These are phyloP conservation scores for Saccostrea echinata DNA, from an alignment of 1,140 invertebrate genomes.

Conservation along the genomic window DNA sequence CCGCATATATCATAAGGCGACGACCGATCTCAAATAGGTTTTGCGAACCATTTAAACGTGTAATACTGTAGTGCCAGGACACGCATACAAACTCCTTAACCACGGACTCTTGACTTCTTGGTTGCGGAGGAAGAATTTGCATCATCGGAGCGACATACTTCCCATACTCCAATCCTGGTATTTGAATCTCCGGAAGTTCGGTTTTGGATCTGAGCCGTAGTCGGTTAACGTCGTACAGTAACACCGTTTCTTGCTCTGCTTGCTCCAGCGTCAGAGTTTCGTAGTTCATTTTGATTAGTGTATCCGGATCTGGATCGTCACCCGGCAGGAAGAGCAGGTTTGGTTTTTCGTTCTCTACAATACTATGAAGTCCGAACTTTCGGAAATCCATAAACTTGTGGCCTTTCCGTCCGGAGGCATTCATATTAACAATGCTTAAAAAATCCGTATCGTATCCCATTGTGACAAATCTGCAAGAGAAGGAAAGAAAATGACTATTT, in stretches of 20 bases:
- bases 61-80: slow-evolving; percentile 42
- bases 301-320: not conserved
- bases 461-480: not conserved
- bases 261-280: not conserved
- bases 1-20: not conserved
- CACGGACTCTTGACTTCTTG: not conserved
- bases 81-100: slow-evolving; percentile 45
- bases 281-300: not conserved
- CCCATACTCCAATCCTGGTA: not conserved
- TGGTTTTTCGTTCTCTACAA: slow-evolving; percentile 22
- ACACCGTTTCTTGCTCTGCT: slow-evolving; percentile 41
- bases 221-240: slow-evolving; percentile 44
- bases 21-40: not conserved
- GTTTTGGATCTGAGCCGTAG: not conserved
- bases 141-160: slow-evolving; percentile 16
- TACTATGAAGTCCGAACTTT: not conserved
- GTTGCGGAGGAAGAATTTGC: slow-evolving; percentile 27
- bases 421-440: slow-evolving; percentile 38
- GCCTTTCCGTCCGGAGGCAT: slow-evolving; percentile 42
- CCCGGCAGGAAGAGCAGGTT: slow-evolving; percentile 42
- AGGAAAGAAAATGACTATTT: not conserved
- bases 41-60: not conserved
- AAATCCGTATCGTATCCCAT: slow-evolving; percentile 47
- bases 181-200: not conserved
- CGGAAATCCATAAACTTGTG: slow-evolving; percentile 9